Evolutionary conservation across 1,140 invertebrate genomes (phyloP), one percentile per base, ranked within the genome.

Genomic region (Drosophila kohkoa): DNA sequence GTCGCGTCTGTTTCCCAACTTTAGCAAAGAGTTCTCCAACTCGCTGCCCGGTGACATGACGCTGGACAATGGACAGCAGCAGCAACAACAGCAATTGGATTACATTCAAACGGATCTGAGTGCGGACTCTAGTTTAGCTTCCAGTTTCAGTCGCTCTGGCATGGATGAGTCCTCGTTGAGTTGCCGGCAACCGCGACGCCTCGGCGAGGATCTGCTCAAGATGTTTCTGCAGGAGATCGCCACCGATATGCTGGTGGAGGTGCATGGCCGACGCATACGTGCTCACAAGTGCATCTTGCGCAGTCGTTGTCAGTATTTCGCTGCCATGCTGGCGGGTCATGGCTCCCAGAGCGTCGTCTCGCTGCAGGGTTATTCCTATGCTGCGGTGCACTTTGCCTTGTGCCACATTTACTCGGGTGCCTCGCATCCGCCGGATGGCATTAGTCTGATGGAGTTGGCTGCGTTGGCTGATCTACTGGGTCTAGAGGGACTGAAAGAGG

Each of bases 321-420:
- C 96, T 5, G 97, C 97, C 32, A 96, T 98, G 92, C 93, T 98
- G 1, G 97, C 96, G 77, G 97, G 97, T 1, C 95, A 96, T 57
- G 97, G 96, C 94, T 94, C 95, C 43, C 96, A 98, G 82, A 96
- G 95, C 83, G 95, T 96, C 28, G 97, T 98, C 66, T 95, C 95
- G 43, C 92, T 98, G 60, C 96, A 97, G 93, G 96, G 97, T 94
- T 98, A 95, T 91, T 97, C 96, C 1, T 97, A 96, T 72, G 95
- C 95, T 64, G 95, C 96, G 1, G 96, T 98, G 0, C 96, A 98
- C 92, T 98, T 98, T 93, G 96, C 97, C 0, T 91, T 99, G 52
- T 97, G 97, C 79, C 97, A 98, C 92, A 97, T 99, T 54, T 99
- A 99, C 81, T 98, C 97, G 75, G 98, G 97, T 3, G 95, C 96